Evolutionary conservation across 2,888 invertebrate genomes (phyloP).

Genomic region (Omphaloscelis lunosa): DNA sequence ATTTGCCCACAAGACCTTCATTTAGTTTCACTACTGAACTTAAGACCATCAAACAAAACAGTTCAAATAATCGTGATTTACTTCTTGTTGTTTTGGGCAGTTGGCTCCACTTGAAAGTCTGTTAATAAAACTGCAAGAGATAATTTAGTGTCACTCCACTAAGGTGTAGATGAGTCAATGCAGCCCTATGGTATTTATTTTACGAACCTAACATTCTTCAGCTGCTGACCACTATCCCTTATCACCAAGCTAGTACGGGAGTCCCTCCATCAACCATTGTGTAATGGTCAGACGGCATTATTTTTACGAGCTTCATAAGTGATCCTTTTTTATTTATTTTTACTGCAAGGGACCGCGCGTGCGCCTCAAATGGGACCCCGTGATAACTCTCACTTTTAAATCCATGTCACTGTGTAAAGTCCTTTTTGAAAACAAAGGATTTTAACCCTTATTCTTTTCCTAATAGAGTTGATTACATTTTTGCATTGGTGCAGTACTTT

Average conservation of each 20-base stretch:
- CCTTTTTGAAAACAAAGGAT: conserved; percentile 57
- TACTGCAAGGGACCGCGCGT: conserved; percentile 86
- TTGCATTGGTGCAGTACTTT: conserved; percentile 70
- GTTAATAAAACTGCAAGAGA: conserved; percentile 22
- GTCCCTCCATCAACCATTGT: conserved; percentile 79
- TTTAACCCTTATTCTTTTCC: conserved; percentile 63
- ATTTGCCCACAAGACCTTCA: not conserved
- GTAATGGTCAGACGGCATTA: conserved; percentile 75
- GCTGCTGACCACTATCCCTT: conserved; percentile 66
- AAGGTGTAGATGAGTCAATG: conserved; percentile 1
- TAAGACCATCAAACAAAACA: not conserved
- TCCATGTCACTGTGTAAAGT: conserved; percentile 83
- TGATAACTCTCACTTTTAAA: conserved; percentile 90
- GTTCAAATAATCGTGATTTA: not conserved
- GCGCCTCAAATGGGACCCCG: conserved; percentile 88
- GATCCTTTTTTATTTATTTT: conserved; percentile 76
- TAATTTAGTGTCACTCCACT: not conserved
- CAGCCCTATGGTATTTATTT: conserved; percentile 43
- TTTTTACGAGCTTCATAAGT: conserved; percentile 80
- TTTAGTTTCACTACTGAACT: not conserved
- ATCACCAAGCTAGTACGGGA: conserved; percentile 82
- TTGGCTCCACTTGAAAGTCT: not conserved
- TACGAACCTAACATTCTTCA: conserved; percentile 48
- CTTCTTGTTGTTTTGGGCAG: not conserved
- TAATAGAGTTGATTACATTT: conserved; percentile 65